A percentile compares a stretch with the other conserved stretches of the same genome.
Conservation (phyloP, 2,888 invertebrate genomes). For the Conistra vaccinii region DNA sequence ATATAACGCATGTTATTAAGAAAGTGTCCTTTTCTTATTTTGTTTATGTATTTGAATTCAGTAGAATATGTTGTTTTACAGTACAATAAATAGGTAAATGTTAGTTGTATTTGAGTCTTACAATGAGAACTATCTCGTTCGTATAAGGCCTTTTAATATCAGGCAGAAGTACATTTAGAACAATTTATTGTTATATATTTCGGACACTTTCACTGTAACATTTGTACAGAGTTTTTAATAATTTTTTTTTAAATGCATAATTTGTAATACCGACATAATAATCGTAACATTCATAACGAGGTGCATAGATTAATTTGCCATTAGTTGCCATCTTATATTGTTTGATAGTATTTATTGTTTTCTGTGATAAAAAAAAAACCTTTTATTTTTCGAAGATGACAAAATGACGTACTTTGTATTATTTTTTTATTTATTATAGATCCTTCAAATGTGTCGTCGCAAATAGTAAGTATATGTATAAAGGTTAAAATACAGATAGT, state of each 20-base stretch:
- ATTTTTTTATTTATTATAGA: constrained; percentile 61
- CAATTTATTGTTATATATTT: constrained; percentile 12
- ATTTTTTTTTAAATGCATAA: constrained; percentile 52
- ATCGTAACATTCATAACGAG: constrained; percentile 73
- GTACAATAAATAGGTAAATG: constrained; percentile 20
- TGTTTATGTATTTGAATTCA: constrained; percentile 2
- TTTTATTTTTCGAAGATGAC: constrained; percentile 73
- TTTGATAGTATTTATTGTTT: constrained; percentile 88
- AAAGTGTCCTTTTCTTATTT: constrained; percentile 49
- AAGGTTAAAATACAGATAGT: constrained; percentile 56
- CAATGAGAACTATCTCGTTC: constrained; percentile 20
- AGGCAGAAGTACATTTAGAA: constrained; percentile 39
- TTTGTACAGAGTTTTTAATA: constrained; percentile 33
- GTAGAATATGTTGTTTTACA: constrained; percentile 10
- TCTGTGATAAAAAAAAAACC: constrained; percentile 84
- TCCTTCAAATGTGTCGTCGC: constrained; percentile 65
- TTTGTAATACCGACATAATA: constrained; percentile 61
- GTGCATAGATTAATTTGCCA: constrained; percentile 82
- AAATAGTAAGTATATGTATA: constrained; percentile 63
- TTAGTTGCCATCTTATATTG: constrained; percentile 85
- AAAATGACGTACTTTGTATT: constrained; percentile 62
- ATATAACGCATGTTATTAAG: constrained; percentile 18
- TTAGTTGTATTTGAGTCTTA: constrained; percentile 15
- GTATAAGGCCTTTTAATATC: constrained; percentile 20
- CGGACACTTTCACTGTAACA: constrained; percentile 56